Conservation (phyloP, 2,113 vertebrate species). For the Vidua macroura region DNA sequence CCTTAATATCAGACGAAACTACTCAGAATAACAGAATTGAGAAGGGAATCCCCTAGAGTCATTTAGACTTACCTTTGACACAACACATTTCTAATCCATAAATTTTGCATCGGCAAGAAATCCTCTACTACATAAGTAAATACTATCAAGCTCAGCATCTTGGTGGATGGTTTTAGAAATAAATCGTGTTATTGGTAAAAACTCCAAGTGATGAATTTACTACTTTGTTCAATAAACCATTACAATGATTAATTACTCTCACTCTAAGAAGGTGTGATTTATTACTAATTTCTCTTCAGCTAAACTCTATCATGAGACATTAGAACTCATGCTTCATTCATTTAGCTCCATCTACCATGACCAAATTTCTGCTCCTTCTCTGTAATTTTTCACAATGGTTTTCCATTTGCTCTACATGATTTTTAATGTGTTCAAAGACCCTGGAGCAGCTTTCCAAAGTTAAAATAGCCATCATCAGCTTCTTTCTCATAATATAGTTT, state of each 20-base stretch:
- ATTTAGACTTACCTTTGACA: background rate
- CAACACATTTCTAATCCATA: background rate
- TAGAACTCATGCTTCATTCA: background rate
- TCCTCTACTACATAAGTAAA: background rate
- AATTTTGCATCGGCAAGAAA: background rate
- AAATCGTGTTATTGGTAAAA: background rate
- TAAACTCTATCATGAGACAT: background rate
- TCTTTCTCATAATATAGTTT: background rate
- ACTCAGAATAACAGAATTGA: background rate
- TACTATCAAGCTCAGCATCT: background rate
- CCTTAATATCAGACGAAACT: background rate
- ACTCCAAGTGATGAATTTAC: constrained; percentile 12
- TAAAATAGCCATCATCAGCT: background rate
- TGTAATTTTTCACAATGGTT: background rate
- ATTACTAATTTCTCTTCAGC: background rate
- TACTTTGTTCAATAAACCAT: constrained; percentile 28
- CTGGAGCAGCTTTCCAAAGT: background rate
- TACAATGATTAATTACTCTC: constrained; percentile 12
- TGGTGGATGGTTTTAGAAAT: background rate
- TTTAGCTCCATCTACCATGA: background rate
- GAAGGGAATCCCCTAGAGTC: background rate
- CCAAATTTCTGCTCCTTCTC: background rate
- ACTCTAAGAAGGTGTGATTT: constrained; percentile 1
- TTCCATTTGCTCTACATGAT: background rate
- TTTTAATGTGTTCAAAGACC: background rate